Conservation (phyloP, 1,140 invertebrate species). For the Orussus abietinus region DNA sequence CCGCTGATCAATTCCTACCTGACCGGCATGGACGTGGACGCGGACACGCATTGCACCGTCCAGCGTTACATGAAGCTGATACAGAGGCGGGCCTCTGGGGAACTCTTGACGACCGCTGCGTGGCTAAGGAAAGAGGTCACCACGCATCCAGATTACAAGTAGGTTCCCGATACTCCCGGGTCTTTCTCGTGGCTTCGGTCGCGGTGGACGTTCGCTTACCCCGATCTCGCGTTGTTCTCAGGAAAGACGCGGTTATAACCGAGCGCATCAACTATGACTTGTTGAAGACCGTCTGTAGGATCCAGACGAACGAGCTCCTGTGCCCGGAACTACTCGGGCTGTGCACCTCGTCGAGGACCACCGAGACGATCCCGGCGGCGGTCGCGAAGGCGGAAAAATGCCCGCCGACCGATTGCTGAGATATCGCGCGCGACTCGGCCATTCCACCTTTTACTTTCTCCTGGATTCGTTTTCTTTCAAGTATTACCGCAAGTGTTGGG, state of each 20-base stretch:
- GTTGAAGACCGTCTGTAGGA: conserved; percentile 69
- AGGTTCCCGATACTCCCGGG: conserved; percentile 38
- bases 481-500: too few species aligned
- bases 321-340: conserved; percentile 75
- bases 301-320: conserved; percentile 67
- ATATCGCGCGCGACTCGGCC: too few species aligned
- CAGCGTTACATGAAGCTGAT: conserved; percentile 96
- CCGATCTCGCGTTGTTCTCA: too few species aligned
- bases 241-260: conserved; percentile 83
- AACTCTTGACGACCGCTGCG: conserved; percentile 79
- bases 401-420: conserved; percentile 26
- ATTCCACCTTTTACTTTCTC: too few species aligned
- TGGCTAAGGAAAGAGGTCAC: conserved; percentile 92
- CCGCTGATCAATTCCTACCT: conserved; percentile 92
- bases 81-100: conserved; percentile 81
- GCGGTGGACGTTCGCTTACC: too few species aligned
- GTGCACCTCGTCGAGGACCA: conserved; percentile 70
- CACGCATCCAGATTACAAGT: conserved; percentile 86
- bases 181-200: too few species aligned
- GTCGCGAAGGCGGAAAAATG: conserved; percentile 59
- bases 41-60: conserved; percentile 94
- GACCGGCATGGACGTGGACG: conserved; percentile 90
- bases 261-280: conserved; percentile 94
- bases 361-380: conserved; percentile 73
- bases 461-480: too few species aligned